A percentile compares a stretch with the other conserved stretches of the same genome.
phyloP scores from a whole-genome alignment of 2,888 invertebrate species.

The Bursaphelenchus okinawaensis region DNA sequence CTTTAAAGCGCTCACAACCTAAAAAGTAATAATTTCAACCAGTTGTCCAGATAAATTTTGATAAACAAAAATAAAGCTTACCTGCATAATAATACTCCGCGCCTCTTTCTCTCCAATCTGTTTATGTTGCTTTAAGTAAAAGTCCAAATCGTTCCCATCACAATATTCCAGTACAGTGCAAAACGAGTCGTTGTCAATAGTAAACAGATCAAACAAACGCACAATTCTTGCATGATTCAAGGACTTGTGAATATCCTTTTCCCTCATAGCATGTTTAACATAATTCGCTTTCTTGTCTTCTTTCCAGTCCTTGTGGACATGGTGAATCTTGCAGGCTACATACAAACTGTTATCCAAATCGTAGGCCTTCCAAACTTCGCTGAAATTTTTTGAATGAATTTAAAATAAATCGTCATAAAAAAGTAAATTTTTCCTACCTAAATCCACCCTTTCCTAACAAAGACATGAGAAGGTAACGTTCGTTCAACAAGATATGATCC shows the following conservation, averaged over 20 bases:
- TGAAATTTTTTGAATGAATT: constrained; percentile 21
- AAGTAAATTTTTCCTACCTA: constrained; percentile 13
- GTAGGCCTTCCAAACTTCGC: constrained; percentile 68
- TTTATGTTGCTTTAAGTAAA: constrained; percentile 89
- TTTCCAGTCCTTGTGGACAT: constrained; percentile 99
- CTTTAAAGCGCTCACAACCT: constrained; percentile 91
- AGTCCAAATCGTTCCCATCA: constrained; percentile 99
- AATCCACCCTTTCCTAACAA: constrained; percentile 78
- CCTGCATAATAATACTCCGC: constrained; percentile 91
- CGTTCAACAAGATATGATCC: constrained; percentile 82
- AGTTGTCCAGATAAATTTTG: background rate
- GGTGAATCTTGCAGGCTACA: constrained; percentile 99
- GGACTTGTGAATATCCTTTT: constrained; percentile 93
- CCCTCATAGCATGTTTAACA: constrained; percentile 98
- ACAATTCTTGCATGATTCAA: constrained; percentile 98
- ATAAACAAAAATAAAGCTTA: constrained; percentile 14
- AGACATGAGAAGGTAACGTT: constrained; percentile 86
- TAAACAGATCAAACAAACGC: constrained; percentile 96
- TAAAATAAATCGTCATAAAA: background rate
- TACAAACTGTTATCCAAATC: constrained; percentile 97
- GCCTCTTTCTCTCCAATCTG: constrained; percentile 95
- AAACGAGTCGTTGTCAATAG: constrained; percentile 99
- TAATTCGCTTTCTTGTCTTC: constrained; percentile 99
- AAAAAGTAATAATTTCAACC: no score
- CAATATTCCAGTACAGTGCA: constrained; percentile 99